A percentile compares a stretch with the other conserved stretches of the same genome.
phyloP scores from a whole-genome alignment of 2,113 vertebrate genomes.

The Clupea harengus region DNA sequence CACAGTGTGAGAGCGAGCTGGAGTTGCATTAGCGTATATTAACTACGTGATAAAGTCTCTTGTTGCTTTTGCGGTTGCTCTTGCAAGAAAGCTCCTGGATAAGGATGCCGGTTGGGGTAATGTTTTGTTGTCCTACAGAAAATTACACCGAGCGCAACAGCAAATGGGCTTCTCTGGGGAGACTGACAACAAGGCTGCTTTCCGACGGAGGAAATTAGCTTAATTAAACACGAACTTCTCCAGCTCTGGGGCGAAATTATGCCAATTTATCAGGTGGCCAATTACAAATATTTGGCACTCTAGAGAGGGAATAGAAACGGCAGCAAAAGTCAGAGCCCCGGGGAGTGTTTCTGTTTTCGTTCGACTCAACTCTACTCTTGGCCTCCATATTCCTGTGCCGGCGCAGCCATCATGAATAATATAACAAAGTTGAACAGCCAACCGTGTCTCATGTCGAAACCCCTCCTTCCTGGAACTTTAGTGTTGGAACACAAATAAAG shows the following conservation, averaged over 20 bases:
- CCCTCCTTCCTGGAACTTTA: background rate
- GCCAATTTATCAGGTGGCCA: conserved; percentile 13
- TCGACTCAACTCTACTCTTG: background rate
- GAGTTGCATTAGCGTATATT: background rate
- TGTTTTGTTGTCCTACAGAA: background rate
- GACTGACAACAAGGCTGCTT: background rate
- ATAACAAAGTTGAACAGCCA: background rate
- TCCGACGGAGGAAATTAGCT: background rate
- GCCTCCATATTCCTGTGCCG: background rate
- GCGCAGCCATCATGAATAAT: background rate
- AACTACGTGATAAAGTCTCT: background rate
- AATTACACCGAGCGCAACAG: background rate
- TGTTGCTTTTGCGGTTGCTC: background rate
- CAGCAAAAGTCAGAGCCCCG: background rate
- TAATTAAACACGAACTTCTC: background rate
- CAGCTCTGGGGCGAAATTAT: conserved; percentile 5
- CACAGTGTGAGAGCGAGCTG: background rate
- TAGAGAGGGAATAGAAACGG: background rate
- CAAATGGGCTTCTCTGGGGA: conserved; percentile 13
- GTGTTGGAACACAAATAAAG: background rate
- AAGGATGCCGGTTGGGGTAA: conserved; percentile 10
- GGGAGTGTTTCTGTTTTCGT: background rate
- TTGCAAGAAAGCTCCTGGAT: background rate
- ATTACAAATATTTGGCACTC: conserved; percentile 2
- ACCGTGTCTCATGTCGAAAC: background rate